Evolutionary conservation across 2,797 vertebrate genomes (phyloP), one percentile per base, ranked within the genome.

Genomic region (Takifugu rubripes): DNA sequence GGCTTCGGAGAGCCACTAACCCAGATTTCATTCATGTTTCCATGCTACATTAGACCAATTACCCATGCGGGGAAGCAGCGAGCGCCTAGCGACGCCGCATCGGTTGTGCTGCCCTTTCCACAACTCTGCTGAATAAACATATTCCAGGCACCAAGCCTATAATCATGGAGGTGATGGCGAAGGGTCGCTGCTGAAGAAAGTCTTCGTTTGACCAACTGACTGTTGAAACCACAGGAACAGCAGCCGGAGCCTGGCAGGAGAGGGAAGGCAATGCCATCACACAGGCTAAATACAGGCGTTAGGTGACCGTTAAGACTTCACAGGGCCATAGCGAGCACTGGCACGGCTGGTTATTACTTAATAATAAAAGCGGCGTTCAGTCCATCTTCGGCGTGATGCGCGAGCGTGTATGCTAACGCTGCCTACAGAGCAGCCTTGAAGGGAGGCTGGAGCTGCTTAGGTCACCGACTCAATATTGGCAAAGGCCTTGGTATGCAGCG

Each of bases 91-190:
- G 33, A 1, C 11, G 33, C 33, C 3, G 33, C 33, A 1, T 33
- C 5, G 56, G 66, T 70, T 74, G 79, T 81, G 25, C 73, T 64
- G 75, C 25, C 15, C 7, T 12, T 66, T 74, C 72, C 73, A 57
- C 76, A 58, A 77, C 6, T 5, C 54, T 33, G 25, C 33, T 17
- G n/a, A 49, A 33, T 24, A 33, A 61, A 48, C 17, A 46, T 3
- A 9, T 1, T 9, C 42, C 33, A 43, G 8, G 44, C 54, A 6
- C 0, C 48, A 54, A 68, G 66, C 71, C 75, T 85, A 48, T 75
- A 79, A 85, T 87, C 72, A 78, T 7, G 64, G 36, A 64, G 77
- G 70, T 66, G 73, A 72, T 10, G 27, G 25, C 65, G 51, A 68
- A n/a, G 54, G 64, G 75, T 67, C 66, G 66, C 45, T 56, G 64